Evolutionary conservation across 2,888 invertebrate genomes (phyloP).

Genomic region (Minunthozetes semirufus): DNA sequence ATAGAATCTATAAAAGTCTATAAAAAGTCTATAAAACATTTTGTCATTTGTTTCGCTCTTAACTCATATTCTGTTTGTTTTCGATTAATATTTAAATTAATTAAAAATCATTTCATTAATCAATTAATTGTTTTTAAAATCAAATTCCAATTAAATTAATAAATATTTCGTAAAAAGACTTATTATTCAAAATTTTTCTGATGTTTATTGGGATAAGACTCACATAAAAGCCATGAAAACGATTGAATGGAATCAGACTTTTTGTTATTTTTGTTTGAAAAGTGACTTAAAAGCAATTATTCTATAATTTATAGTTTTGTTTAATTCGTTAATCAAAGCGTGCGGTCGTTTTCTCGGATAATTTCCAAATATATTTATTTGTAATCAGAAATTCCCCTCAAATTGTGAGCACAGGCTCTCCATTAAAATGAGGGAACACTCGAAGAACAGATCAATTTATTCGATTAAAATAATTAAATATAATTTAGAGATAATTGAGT

Average conservation of each 20-base stretch:
- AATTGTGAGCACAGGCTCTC: neutral
- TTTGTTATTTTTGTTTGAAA: neutral
- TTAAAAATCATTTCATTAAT: too few relatives aligned
- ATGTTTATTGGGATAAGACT: too few relatives aligned
- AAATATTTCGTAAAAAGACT: too few relatives aligned
- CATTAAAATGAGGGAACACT: neutral
- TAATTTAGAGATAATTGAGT: constrained; percentile 3
- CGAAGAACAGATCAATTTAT: neutral
- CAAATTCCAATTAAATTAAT: too few relatives aligned
- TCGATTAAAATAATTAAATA: constrained; percentile 13
- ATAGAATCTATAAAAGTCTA: too few relatives aligned
- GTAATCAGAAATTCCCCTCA: neutral
- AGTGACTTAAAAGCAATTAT: neutral
- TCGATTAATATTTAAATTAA: too few relatives aligned
- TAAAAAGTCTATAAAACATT: too few relatives aligned
- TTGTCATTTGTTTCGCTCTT: too few relatives aligned
- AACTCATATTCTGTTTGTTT: too few relatives aligned
- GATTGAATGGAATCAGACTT: neutral
- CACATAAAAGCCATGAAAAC: too few relatives aligned
- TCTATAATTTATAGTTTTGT: neutral
- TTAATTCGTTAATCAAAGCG: neutral
- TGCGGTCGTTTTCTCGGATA: neutral
- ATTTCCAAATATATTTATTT: neutral
- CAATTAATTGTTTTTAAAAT: too few relatives aligned
- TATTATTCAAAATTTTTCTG: too few relatives aligned